Evolutionary conservation across 2,888 invertebrate species (phyloP), one percentile per base, ranked within the genome.

Genomic region (Melikaiella ostensackeni): DNA sequence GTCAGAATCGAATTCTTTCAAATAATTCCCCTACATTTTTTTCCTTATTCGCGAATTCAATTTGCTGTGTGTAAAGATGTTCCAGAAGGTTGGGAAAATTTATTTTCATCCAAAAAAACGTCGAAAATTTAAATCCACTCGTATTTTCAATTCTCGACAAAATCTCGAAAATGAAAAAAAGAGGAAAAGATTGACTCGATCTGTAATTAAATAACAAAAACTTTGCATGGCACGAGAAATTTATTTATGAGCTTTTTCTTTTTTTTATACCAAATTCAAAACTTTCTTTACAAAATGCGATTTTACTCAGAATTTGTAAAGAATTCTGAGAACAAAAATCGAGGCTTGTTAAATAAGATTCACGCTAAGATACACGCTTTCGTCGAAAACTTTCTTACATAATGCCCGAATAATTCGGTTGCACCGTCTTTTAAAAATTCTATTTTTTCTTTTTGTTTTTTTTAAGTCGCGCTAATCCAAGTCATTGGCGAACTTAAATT

Each of bases 181-280:
- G 70, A 70, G 70, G 50, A 19, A 50, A 50, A 50, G 70, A 30
- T 70, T 70, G 70, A 50, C 30, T 50, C 70, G 70, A 42, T 70
- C 16, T 70, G 50, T 33, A 70, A 70, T 30, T n/a, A 7, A 46
- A 50, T 50, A 66, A 66, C 19, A 24, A 13, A 13, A 27, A 70
- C 30, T 27, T 87, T 86, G 88, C 84, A 85, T 86, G 86, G 87
- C 88, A 87, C 88, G 87, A 85, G 85, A 84, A 84, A 87, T 85
- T 83, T 85, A 86, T 80, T 77, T 64, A 59, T 62, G 38, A 50
- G 55, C 74, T 57, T 77, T 74, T 63, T 46, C 27, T 30, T n/a
- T 57, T 27, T 74, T 27, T 74, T 33, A 42, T 13, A 24, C 38
- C 3, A 13, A 38, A 38, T 38, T 66, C n/a, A n/a, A 8, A n/a